Evolutionary conservation across 2,888 invertebrate genomes (phyloP).

Genomic region (Tribolium freemani): DNA sequence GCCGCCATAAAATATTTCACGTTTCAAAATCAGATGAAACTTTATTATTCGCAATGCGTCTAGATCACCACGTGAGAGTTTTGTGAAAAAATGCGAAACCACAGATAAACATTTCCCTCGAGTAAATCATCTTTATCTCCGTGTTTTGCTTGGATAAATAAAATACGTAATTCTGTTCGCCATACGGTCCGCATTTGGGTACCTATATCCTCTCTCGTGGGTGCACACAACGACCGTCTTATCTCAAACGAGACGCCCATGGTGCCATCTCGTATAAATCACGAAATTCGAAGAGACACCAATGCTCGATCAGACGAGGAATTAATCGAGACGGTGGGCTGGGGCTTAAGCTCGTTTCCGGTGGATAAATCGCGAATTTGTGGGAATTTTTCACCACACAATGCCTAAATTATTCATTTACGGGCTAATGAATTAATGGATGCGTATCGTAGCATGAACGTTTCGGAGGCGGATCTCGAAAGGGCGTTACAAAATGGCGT

Average conservation of each 20-base stretch:
- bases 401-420: slow-evolving; percentile 45
- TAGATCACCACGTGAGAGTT: background rate
- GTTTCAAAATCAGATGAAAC: background rate
- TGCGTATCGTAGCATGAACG: slow-evolving; percentile 57
- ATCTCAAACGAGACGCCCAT: slow-evolving; percentile 2
- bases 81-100: background rate
- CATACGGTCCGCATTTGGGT: background rate
- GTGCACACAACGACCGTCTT: background rate
- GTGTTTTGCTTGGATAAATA: background rate
- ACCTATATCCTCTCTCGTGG: background rate
- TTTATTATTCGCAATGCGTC: background rate
- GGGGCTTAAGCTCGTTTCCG: background rate
- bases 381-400: slow-evolving; percentile 39
- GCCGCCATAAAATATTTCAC: background rate
- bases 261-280: background rate
- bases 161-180: background rate
- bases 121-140: background rate
- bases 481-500: slow-evolving; percentile 64
- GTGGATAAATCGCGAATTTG: background rate
- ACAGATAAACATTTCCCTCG: background rate
- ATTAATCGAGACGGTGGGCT: background rate
- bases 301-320: slow-evolving; percentile 9
- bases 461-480: slow-evolving; percentile 57
- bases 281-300: slow-evolving; percentile 12
- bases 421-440: slow-evolving; percentile 57